These are phyloP conservation scores for Diloba caeruleocephala DNA, from an alignment of 2,888 invertebrate genomes.

Conservation along the genomic window DNA sequence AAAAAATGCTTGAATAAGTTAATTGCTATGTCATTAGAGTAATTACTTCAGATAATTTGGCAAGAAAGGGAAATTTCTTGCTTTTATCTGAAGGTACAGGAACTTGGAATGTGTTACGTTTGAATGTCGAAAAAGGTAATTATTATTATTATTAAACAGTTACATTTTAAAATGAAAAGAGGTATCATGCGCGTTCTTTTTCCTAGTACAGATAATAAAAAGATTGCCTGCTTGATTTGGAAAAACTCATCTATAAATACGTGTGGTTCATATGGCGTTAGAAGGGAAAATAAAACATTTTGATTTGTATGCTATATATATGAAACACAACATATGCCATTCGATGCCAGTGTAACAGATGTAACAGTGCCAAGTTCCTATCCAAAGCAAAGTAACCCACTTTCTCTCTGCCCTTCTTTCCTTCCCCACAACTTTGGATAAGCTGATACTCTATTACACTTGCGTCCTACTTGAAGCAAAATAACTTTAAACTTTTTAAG, in stretches of 20 bases:
- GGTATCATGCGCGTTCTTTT: too few species aligned
- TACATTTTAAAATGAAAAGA: too few species aligned
- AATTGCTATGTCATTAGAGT: constrained; percentile 11
- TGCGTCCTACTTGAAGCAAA: constrained; percentile 45
- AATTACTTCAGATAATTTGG: constrained; percentile 23
- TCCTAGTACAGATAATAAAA: too few species aligned
- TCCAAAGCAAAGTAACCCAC: constrained; percentile 15
- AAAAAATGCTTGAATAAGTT: constrained; percentile 25
- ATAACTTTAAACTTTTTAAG: constrained; percentile 58
- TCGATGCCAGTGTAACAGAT: neutral
- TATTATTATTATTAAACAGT: too few species aligned
- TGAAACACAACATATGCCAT: too few species aligned
- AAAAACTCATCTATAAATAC: too few species aligned
- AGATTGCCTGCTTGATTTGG: too few species aligned
- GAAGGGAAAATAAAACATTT: too few species aligned
- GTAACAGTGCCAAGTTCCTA: constrained; percentile 4
- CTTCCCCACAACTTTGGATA: constrained; percentile 34
- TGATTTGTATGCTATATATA: too few species aligned
- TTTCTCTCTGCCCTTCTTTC: constrained; percentile 26
- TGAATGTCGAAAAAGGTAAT: too few species aligned
- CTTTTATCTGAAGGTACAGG: neutral
- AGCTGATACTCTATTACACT: constrained; percentile 48
- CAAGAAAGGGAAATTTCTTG: neutral
- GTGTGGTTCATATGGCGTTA: too few species aligned
- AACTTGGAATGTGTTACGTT: neutral